Conservation (phyloP, 2,888 invertebrate species). For the Eristalis pertinax region DNA sequence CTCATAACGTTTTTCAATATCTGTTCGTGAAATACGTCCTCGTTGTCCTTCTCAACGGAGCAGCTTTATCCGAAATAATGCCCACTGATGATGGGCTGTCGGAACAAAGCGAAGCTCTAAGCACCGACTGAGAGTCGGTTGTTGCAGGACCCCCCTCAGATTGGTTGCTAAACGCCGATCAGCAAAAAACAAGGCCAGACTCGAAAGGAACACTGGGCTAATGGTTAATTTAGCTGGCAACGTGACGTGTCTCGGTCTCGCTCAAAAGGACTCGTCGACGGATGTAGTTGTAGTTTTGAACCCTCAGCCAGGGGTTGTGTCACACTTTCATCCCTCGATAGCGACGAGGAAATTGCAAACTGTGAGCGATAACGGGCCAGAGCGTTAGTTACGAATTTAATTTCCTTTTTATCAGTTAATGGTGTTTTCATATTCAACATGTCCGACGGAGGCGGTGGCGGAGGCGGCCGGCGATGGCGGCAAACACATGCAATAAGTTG, state of each 20-base stretch:
- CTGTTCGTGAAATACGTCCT: neutral
- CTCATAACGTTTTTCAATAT: neutral
- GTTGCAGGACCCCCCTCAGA: neutral
- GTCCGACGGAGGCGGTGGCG: neutral
- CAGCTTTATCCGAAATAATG: neutral
- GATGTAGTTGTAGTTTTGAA: neutral
- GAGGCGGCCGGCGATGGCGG: neutral
- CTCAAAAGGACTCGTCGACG: neutral
- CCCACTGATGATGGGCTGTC: neutral
- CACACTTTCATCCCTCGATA: neutral
- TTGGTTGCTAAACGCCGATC: neutral
- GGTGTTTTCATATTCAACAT: constrained; percentile 8
- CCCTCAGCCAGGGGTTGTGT: no score
- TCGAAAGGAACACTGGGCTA: neutral
- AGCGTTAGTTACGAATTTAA: neutral
- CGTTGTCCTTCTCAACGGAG: neutral
- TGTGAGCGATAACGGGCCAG: neutral
- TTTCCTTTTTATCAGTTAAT: constrained; percentile 18
- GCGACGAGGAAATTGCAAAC: neutral
- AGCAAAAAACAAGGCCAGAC: neutral
- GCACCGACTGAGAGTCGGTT: neutral
- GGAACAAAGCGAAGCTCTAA: neutral
- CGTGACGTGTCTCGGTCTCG: neutral
- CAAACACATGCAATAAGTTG: constrained; percentile 5
- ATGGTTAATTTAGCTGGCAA: neutral